Percentiles rank a stretch among this genome's conserved stretches.
Conservation (phyloP, 2,113 vertebrate genomes). For the Proteles cristata region DNA sequence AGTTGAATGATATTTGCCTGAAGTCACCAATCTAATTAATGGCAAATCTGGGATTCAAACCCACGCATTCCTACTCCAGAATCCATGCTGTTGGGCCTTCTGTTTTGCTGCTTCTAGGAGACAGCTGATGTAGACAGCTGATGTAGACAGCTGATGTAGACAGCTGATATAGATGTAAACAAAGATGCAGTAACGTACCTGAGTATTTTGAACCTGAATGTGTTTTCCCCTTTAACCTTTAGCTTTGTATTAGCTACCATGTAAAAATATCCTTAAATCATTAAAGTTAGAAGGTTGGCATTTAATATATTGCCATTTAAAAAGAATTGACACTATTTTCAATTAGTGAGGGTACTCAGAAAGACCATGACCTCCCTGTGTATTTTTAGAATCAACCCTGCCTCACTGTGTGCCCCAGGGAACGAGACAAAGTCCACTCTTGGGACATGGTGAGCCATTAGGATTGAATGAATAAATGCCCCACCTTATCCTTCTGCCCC, state of each 20-base stretch:
- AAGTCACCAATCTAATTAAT: neutral
- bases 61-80: neutral
- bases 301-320: neutral
- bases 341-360: neutral
- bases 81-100: neutral
- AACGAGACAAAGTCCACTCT: neutral
- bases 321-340: slow-evolving; percentile 25
- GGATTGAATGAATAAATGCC: neutral
- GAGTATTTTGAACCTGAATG: neutral
- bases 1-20: neutral
- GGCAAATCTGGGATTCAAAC: neutral
- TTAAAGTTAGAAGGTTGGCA: neutral
- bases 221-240: neutral
- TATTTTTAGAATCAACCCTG: neutral
- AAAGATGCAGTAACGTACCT: neutral
- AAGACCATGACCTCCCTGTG: neutral
- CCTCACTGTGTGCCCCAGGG: no score
- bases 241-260: neutral
- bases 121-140: neutral
- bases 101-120: neutral
- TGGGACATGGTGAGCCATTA: neutral
- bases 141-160: neutral
- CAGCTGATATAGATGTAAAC: neutral
- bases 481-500: neutral
- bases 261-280: neutral